phyloP scores from a whole-genome alignment of 2,888 invertebrate genomes.

The Callimorpha dominula region DNA sequence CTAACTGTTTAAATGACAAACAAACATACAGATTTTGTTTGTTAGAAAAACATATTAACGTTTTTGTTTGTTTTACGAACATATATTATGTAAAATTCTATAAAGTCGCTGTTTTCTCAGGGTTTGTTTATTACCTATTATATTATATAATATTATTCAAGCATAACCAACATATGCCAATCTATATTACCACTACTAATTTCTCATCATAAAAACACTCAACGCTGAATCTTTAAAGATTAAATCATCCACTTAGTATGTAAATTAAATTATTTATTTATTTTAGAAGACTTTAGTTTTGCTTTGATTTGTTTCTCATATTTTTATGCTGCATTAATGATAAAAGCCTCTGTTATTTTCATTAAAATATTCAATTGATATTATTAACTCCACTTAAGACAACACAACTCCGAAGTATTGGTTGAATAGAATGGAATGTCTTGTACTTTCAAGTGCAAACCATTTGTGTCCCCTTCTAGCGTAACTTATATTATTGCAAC shows the following conservation, averaged over 20 bases:
- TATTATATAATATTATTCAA: not conserved
- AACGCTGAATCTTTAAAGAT: not conserved
- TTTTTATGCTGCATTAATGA: not conserved
- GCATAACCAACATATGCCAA: not conserved
- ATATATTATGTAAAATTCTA: slow-evolving; percentile 19
- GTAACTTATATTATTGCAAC: not conserved
- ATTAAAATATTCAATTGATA: not conserved
- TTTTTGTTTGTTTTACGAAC: slow-evolving; percentile 29
- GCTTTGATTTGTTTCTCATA: not conserved
- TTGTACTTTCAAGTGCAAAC: not conserved
- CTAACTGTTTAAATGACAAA: slow-evolving; percentile 63
- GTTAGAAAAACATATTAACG: slow-evolving; percentile 43
- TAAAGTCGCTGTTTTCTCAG: not conserved
- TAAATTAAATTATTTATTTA: not conserved
- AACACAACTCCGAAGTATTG: not conserved
- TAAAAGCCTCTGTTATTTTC: not conserved
- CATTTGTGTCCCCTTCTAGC: not conserved
- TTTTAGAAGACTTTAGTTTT: not conserved
- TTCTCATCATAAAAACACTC: not conserved
- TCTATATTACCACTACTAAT: not conserved
- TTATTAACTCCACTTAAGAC: not conserved
- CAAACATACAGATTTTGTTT: slow-evolving; percentile 60
- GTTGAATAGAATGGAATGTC: not conserved
- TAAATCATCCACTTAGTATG: not conserved
- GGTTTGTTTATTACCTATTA: not conserved